phyloP scores from a whole-genome alignment of 2,113 vertebrate genomes.

The Odontophorus gujanensis region DNA sequence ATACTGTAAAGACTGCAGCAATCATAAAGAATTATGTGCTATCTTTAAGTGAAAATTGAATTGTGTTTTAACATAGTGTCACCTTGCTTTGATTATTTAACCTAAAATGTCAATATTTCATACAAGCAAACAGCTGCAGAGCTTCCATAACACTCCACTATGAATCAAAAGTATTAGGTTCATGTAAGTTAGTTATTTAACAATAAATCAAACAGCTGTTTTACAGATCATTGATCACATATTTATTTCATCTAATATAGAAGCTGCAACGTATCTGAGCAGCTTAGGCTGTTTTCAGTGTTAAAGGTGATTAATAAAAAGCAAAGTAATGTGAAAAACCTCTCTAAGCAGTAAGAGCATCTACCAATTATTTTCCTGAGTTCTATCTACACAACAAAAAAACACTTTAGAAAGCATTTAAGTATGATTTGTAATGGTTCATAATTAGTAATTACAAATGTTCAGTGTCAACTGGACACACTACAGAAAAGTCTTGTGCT shows the following conservation, averaged over 20 bases:
- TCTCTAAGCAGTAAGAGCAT: neutral
- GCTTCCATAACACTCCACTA: constrained; percentile 29
- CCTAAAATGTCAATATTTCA: constrained; percentile 76
- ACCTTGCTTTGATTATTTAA: constrained; percentile 83
- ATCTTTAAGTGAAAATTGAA: constrained; percentile 84
- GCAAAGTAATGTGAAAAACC: constrained; percentile 27
- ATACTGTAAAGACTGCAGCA: constrained; percentile 72
- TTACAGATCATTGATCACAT: constrained; percentile 55
- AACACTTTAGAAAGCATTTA: no score
- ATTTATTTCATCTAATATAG: constrained; percentile 40
- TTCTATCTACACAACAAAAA: neutral
- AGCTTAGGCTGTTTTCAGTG: constrained; percentile 17
- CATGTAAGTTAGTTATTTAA: constrained; percentile 38
- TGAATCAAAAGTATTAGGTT: constrained; percentile 48
- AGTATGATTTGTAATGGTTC: no score
- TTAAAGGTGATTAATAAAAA: constrained; percentile 52
- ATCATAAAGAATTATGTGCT: constrained; percentile 76
- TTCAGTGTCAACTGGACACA: neutral
- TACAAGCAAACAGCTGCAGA: constrained; percentile 53
- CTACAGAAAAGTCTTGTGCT: neutral
- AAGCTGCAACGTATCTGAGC: constrained; percentile 13
- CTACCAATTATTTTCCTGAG: neutral
- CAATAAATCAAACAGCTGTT: constrained; percentile 51
- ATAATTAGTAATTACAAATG: no score
- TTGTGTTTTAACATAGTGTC: constrained; percentile 75